Evolutionary conservation across 1,140 invertebrate species (phyloP).

Genomic region (Drosophila ambigua): DNA sequence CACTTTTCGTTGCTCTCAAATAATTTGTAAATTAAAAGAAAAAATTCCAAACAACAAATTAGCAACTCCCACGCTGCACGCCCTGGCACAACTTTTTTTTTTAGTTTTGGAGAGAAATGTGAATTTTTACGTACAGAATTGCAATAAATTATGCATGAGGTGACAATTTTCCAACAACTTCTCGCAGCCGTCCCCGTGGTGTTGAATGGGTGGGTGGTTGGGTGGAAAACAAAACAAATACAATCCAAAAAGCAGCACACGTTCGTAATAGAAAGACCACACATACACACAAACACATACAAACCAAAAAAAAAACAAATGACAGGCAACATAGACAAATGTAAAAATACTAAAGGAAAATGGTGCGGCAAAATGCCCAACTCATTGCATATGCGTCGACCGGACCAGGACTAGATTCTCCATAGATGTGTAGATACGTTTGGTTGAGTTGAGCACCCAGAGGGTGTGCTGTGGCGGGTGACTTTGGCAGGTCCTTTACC

Average conservation of each 20-base stretch:
- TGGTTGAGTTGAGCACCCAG: conserved; percentile 1
- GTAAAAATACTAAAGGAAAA: conserved; percentile 54
- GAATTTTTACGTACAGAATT: conserved; percentile 73
- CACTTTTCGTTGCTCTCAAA: not conserved
- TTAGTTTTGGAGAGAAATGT: conserved; percentile 43
- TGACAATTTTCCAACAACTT: conserved; percentile 70
- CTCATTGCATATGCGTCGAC: conserved; percentile 59
- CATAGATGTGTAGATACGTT: conserved; percentile 14
- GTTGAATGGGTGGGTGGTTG: conserved; percentile 19
- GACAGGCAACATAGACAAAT: conserved; percentile 62
- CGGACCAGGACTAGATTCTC: conserved; percentile 17
- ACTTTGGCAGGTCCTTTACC: conserved; percentile 18
- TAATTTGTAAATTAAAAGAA: not conserved
- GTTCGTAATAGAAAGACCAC: conserved; percentile 73
- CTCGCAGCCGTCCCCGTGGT: conserved; percentile 11
- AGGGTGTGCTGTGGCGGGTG: conserved; percentile 4
- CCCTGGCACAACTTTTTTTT: conserved; percentile 38
- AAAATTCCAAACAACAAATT: conserved; percentile 26
- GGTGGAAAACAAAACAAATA: conserved; percentile 32
- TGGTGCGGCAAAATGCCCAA: conserved; percentile 65
- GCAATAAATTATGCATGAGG: conserved; percentile 82
- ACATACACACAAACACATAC: conserved; percentile 16
- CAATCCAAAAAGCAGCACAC: conserved; percentile 51
- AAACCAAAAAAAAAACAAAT: conserved; percentile 44
- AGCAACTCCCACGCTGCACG: not conserved